These are phyloP conservation scores for Ephialtes manifestator DNA, from an alignment of 2,888 invertebrate species.

Conservation along the genomic window DNA sequence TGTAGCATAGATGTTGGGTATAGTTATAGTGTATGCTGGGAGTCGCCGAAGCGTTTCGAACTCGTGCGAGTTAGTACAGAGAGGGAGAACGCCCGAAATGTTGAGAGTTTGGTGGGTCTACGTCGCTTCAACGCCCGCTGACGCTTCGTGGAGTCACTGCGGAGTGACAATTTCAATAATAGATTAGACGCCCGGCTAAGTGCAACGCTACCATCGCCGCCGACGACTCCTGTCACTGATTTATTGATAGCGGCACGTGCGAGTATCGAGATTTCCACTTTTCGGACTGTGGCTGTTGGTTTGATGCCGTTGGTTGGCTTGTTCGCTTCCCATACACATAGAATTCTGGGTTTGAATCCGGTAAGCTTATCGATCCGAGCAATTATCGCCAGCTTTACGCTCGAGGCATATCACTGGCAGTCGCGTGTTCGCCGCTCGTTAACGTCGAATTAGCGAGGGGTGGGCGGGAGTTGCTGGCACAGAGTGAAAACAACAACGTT, in stretches of 20 bases:
- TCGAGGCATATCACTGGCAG: conserved; percentile 57
- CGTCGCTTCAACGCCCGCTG: conserved; percentile 77
- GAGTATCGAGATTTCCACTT: conserved; percentile 80
- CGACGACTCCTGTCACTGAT: conserved; percentile 75
- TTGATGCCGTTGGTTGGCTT: conserved; percentile 48
- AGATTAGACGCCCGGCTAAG: conserved; percentile 84
- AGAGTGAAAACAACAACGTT: conserved; percentile 68
- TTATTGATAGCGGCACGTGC: conserved; percentile 82
- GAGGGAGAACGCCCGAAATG: conserved; percentile 16
- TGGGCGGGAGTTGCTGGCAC: conserved; percentile 55
- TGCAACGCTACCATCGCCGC: conserved; percentile 74
- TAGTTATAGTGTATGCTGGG: conserved; percentile 14
- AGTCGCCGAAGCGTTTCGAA: conserved; percentile 21
- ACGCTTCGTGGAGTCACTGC: conserved; percentile 71
- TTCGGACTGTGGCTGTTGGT: conserved; percentile 66
- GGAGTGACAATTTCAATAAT: conserved; percentile 84
- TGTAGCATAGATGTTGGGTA: not conserved
- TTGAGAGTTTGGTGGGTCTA: conserved; percentile 63
- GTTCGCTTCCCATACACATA: conserved; percentile 49
- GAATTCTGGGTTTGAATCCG: conserved; percentile 53
- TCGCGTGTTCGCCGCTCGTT: conserved; percentile 72
- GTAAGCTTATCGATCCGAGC: conserved; percentile 69
- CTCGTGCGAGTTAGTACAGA: conserved; percentile 18
- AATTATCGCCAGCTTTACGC: conserved; percentile 71
- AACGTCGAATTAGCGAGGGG: conserved; percentile 71